Conservation (phyloP, 1,140 invertebrate genomes). For the Alviniconcha marisindica region DNA sequence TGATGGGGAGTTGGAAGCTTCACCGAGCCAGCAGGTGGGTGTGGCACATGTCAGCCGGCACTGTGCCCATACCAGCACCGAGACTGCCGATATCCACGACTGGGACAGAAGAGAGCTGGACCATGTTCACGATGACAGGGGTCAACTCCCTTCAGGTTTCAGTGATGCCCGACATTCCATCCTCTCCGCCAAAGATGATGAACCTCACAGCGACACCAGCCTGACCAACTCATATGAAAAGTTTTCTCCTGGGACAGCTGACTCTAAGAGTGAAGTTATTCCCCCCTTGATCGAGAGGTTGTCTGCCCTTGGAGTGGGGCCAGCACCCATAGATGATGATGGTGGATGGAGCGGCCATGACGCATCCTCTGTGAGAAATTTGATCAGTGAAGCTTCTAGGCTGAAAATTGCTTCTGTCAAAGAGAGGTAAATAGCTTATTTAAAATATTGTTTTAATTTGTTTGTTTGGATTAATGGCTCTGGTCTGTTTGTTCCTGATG, state of each 20-base stretch:
- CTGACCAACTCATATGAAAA: not conserved
- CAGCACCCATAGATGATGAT: not conserved
- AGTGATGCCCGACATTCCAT: too few relatives aligned
- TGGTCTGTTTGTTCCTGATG: too few relatives aligned
- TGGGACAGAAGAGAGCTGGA: too few relatives aligned
- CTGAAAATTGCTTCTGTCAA: slow-evolving; percentile 13
- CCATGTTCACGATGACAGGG: too few relatives aligned
- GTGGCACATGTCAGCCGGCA: too few relatives aligned
- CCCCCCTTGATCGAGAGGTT: slow-evolving; percentile 31
- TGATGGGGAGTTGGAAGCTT: too few relatives aligned
- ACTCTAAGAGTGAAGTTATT: not conserved
- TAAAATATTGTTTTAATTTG: not conserved
- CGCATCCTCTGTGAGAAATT: not conserved
- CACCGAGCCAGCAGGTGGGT: too few relatives aligned
- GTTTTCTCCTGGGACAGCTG: not conserved
- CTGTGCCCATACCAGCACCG: too few relatives aligned
- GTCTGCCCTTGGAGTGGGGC: slow-evolving; percentile 21
- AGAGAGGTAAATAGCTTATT: slow-evolving; percentile 2
- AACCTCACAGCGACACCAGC: not conserved
- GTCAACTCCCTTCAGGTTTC: too few relatives aligned
- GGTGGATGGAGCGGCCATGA: not conserved
- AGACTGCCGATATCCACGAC: too few relatives aligned
- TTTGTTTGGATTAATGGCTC: not conserved
- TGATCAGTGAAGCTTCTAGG: slow-evolving; percentile 7
- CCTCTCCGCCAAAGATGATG: not conserved